phyloP scores from a whole-genome alignment of 2,113 vertebrate species.

The Caretta caretta region DNA sequence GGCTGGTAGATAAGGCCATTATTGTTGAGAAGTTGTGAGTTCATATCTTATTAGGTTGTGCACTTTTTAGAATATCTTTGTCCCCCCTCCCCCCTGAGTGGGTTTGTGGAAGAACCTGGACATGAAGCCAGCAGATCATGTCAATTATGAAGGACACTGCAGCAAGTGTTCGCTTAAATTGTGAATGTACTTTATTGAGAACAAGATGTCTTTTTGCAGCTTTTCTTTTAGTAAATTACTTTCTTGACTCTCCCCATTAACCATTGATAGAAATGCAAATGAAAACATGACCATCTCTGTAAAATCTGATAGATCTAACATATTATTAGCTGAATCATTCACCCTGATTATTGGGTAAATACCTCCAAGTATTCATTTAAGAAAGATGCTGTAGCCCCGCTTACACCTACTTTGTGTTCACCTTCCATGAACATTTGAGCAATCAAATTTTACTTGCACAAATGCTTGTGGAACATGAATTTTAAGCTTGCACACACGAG shows the following conservation, averaged over 20 bases:
- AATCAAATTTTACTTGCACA: background rate
- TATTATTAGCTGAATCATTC: background rate
- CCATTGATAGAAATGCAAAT: accelerated
- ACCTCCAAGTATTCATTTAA: background rate
- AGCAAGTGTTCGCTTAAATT: background rate
- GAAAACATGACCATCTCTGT: background rate
- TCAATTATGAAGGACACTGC: background rate
- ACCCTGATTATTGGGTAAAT: background rate
- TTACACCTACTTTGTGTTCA: background rate
- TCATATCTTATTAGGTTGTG: accelerated
- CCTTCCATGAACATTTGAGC: background rate
- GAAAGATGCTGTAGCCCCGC: background rate
- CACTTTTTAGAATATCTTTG: background rate
- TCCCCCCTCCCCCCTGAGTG: background rate
- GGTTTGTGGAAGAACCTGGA: background rate
- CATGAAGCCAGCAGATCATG: constrained; percentile 6
- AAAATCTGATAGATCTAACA: background rate
- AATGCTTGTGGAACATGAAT: background rate
- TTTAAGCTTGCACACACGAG: background rate
- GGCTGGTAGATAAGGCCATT: background rate
- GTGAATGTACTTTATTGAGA: background rate
- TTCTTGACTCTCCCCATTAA: background rate
- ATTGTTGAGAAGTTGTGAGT: background rate
- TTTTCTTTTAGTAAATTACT: constrained; percentile 5
- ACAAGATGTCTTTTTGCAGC: background rate